These are phyloP conservation scores for Python bivittatus DNA, from an alignment of 2,113 vertebrate genomes.

Conservation along the genomic window DNA sequence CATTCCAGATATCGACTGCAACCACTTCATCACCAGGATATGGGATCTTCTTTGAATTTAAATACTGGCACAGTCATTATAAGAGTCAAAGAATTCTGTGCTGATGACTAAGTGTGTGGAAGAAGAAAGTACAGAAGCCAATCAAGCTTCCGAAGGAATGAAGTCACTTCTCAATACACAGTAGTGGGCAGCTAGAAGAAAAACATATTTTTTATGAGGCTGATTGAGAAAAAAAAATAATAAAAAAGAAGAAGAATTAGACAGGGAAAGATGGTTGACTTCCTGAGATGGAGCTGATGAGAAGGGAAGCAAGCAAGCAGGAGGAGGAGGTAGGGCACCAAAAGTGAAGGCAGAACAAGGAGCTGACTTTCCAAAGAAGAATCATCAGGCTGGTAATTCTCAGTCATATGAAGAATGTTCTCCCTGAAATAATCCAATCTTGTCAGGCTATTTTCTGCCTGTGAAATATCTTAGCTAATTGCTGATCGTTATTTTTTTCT, in stretches of 20 bases:
- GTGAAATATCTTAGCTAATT: neutral
- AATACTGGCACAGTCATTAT: neutral
- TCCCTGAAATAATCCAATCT: slow-evolving; percentile 4
- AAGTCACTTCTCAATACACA: too few relatives aligned
- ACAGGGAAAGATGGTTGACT: neutral
- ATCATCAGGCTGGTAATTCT: neutral
- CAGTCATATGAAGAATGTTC: neutral
- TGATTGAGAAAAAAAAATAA: neutral
- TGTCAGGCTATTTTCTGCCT: neutral
- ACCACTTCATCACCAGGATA: neutral
- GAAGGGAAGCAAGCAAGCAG: neutral
- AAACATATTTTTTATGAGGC: neutral
- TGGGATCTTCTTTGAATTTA: neutral
- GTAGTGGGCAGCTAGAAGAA: too few relatives aligned
- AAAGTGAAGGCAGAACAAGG: neutral
- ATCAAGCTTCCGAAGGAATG: neutral
- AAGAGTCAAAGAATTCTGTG: neutral
- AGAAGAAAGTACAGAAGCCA: neutral
- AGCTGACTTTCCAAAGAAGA: neutral
- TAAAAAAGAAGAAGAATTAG: neutral
- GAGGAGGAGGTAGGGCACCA: neutral
- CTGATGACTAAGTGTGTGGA: neutral
- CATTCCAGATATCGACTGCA: neutral
- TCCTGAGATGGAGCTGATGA: neutral
- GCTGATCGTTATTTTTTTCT: neutral